Conservation (phyloP, 1,140 invertebrate genomes). For the Lordiphosa mommai region DNA sequence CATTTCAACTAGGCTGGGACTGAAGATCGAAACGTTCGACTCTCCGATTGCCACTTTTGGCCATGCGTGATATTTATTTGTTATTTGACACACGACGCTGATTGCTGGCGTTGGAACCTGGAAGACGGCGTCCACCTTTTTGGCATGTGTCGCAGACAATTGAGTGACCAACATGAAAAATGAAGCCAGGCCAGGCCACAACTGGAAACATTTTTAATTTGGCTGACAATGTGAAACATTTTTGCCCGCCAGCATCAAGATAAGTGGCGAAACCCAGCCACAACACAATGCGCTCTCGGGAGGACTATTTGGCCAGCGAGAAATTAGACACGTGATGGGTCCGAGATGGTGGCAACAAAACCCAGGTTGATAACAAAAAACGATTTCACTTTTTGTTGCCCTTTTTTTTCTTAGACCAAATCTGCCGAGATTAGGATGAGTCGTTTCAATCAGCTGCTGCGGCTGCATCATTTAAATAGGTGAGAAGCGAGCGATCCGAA, state of each 20-base stretch:
- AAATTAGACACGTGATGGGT: constrained; percentile 71
- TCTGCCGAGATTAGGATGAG: constrained; percentile 31
- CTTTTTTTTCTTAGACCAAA: constrained; percentile 21
- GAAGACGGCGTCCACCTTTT: constrained; percentile 30
- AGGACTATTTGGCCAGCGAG: constrained; percentile 68
- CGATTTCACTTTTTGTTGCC: constrained; percentile 38
- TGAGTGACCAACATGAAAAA: constrained; percentile 76
- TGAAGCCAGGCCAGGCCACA: constrained; percentile 46
- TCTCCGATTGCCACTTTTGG: constrained; percentile 75
- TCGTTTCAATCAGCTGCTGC: constrained; percentile 54
- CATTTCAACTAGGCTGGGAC: constrained; percentile 62
- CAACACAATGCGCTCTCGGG: constrained; percentile 46
- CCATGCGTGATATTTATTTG: constrained; percentile 78
- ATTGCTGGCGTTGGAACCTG: constrained; percentile 31
- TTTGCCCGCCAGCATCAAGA: constrained; percentile 73
- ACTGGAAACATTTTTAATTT: constrained; percentile 67
- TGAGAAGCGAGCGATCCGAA: constrained; percentile 61
- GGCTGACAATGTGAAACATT: constrained; percentile 65
- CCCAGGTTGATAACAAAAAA: constrained; percentile 44
- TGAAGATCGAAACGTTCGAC: constrained; percentile 52
- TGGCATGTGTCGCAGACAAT: constrained; percentile 70
- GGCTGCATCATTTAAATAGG: constrained; percentile 64
- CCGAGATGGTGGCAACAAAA: constrained; percentile 64
- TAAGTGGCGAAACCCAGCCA: constrained; percentile 29
- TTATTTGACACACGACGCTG: constrained; percentile 72